Base-by-base conservation (phyloP, 2,113 vertebrate species). In the Dolichallabes microphthalmus region DNA sequence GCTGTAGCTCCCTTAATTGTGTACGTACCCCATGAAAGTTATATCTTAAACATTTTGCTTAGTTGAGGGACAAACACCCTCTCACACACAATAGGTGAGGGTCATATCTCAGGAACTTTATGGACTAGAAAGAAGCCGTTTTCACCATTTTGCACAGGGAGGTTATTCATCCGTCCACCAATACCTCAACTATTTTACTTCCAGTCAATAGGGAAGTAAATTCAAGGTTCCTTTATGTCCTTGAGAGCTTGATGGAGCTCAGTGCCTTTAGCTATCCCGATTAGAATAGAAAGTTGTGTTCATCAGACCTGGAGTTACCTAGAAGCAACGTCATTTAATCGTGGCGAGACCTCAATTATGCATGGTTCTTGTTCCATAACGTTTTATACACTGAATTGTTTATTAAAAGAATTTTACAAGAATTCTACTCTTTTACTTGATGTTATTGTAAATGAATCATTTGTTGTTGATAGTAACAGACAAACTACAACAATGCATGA, bases 401-500 rank as follows among this genome's bases (percentile, higher is more conserved):
- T 82, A 27, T 25, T 53, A 74, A 22, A 71, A 58, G 13, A 19
- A 39, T 82, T 71, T 15, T 39, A 68, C 3, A 53, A 20, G 27
- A 25, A 53, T 9, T 52, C 9, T 17, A 57, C 25, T 27, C 7
- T 68, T 53, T 53, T 53, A 39, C 27, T 60, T 35, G 35, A 3
- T 57, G 52, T 75, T n/a, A 32, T 63, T 53, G 13, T 3, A 35
- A 64, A 85, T 17, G 2, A 69, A 68, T 2, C 50, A 32, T 45
- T 58, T 82, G n/a, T n/a, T 74, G 12, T 64, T 4, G 35, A 9
- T 25, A 81, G 27, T 76, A 27, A 64, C 14, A 53, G 39, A 80
- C 22, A 85, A 71, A 86, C n/a, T n/a, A 1, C 5, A 84, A 32
- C 3, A 14, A 32, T 22, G 19, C 73, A 71, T 85, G 82, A 84